A percentile compares a stretch with the other conserved stretches of the same genome.
Conservation (phyloP, 2,888 invertebrate genomes). For the Adelognathus sp. region DNA sequence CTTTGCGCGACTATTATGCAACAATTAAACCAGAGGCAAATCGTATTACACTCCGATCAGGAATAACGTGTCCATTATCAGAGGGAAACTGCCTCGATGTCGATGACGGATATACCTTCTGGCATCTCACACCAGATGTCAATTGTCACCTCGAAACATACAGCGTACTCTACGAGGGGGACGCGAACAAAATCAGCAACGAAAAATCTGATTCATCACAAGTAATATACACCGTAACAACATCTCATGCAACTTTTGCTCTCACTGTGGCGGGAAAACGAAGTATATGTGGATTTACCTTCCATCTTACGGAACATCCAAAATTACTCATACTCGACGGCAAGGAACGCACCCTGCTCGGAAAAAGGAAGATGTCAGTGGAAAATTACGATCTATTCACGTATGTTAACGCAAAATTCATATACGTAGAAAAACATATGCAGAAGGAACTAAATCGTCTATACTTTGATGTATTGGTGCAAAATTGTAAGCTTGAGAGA, state of each 20-base stretch:
- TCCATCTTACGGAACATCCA: conserved; percentile 5
- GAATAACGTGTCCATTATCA: conserved; percentile 18
- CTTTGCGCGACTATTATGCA: conserved; percentile 19
- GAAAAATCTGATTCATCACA: not conserved
- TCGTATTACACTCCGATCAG: conserved; percentile 25
- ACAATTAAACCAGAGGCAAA: conserved; percentile 8
- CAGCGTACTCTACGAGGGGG: conserved; percentile 43
- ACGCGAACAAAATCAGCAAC: not conserved
- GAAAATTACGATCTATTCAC: conserved; percentile 2
- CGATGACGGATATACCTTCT: conserved; percentile 52
- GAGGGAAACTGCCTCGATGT: conserved; percentile 32
- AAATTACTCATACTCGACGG: not conserved
- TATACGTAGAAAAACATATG: conserved; percentile 4
- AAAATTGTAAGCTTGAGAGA: not conserved
- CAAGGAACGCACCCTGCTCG: not conserved
- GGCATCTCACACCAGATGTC: conserved; percentile 31
- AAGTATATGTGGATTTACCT: not conserved
- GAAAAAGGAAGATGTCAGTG: too few relatives aligned
- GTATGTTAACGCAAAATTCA: conserved; percentile 6
- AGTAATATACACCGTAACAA: conserved; percentile 35
- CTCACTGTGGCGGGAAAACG: too few relatives aligned
- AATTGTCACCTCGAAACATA: conserved; percentile 39
- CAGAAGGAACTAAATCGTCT: not conserved
- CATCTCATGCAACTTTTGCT: not conserved
- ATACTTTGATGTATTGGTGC: not conserved